phyloP scores from a whole-genome alignment of 2,113 vertebrate genomes.

The Elaphurus davidianus region DNA sequence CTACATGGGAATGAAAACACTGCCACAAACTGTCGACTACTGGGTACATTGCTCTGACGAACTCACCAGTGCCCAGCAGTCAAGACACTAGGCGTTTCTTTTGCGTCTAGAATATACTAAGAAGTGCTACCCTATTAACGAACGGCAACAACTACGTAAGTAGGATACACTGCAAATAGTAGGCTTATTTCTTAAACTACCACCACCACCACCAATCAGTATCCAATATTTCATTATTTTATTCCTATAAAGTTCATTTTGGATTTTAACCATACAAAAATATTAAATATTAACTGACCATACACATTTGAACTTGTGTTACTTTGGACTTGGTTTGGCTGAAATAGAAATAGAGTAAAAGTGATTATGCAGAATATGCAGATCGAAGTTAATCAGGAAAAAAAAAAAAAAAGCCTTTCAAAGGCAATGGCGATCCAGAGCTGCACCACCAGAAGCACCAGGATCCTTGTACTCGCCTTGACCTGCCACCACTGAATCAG shows the following conservation, averaged over 20 bases:
- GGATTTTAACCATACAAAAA: not conserved
- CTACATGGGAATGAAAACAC: not conserved
- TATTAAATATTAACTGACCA: not conserved
- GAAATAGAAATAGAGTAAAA: not conserved
- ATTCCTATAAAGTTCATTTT: not conserved
- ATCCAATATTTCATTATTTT: not conserved
- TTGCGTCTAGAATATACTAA: not conserved
- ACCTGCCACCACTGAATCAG: not conserved
- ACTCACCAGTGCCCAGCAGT: not conserved
- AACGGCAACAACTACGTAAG: not conserved
- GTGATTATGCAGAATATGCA: not conserved
- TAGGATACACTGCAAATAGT: not conserved
- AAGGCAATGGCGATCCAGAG: not conserved
- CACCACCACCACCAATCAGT: not conserved
- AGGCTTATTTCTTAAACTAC: not conserved
- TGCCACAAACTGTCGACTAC: not conserved
- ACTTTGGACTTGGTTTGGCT: not conserved
- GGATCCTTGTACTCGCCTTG: not conserved
- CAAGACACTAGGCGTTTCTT: not conserved
- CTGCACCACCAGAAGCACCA: fast-evolving
- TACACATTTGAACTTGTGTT: not conserved
- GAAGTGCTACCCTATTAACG: not conserved
- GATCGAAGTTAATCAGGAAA: not conserved
- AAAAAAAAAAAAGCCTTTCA: not conserved
- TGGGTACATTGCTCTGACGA: not conserved